phyloP scores from a whole-genome alignment of 37 sponge, comb jelly and placozoan genomes.

The Ephydatia muelleri region DNA sequence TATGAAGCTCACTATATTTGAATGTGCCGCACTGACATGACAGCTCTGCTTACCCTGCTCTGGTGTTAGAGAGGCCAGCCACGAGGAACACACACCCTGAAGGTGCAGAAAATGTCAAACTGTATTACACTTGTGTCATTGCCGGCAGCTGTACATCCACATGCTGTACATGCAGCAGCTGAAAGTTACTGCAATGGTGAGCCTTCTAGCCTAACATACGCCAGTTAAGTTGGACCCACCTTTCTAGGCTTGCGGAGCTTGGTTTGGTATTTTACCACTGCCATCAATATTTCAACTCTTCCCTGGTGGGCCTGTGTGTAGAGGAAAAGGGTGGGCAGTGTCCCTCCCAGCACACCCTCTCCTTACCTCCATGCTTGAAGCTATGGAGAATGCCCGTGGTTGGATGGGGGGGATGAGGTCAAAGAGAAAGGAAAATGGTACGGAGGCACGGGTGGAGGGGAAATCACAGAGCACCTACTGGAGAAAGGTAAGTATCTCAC shows the following conservation, averaged over 20 bases:
- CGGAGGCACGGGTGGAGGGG: conserved; percentile 55
- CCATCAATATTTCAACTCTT: conserved; percentile 81
- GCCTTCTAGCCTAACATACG: background rate
- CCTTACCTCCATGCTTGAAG: conserved; percentile 82
- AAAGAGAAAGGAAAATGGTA: conserved; percentile 85
- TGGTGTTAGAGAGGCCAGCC: conserved; percentile 85
- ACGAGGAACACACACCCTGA: conserved; percentile 90
- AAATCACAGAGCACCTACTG: conserved; percentile 91
- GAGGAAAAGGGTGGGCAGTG: conserved; percentile 16
- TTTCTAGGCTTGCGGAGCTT: conserved; percentile 77
- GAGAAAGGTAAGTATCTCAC: background rate
- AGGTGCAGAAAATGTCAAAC: background rate
- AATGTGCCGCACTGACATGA: too few relatives aligned
- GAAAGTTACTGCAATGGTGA: background rate
- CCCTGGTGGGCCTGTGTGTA: conserved; percentile 56
- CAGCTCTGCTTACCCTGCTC: conserved; percentile 22
- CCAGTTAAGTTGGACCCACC: conserved; percentile 26
- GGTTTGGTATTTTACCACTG: conserved; percentile 86
- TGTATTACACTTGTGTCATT: too few relatives aligned
- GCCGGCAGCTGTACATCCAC: too few relatives aligned
- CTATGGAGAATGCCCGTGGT: conserved; percentile 97
- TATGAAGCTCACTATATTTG: background rate
- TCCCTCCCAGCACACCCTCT: background rate
- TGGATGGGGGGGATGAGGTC: conserved; percentile 91
- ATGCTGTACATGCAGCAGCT: too few relatives aligned